Evolutionary conservation across 2,113 vertebrate species (phyloP), one percentile per base, ranked within the genome.

Genomic region (Eurypyga helias): DNA sequence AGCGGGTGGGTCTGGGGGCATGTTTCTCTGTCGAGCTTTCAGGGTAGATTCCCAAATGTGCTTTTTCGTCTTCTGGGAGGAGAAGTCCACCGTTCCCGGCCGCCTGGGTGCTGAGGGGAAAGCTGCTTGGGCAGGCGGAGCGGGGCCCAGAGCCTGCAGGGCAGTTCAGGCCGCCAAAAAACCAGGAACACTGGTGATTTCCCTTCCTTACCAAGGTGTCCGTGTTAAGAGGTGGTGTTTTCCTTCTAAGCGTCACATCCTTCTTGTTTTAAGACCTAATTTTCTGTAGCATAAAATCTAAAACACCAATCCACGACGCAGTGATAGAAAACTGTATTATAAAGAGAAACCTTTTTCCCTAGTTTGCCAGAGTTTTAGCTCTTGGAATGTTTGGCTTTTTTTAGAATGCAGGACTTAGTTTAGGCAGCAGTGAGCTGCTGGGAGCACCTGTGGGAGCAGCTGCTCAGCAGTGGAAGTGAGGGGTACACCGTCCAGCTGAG

Each of bases 1-100:
- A 2, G 2, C 0, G 0, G 9, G 7, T 0, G 6, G 1, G 4
- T 34, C 13, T 6, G 3, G 15, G 7, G 3, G 10, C 1, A 0
- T 0, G 0, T 48, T 17, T 31, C 3, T 1, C 0, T 4, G 0
- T 6, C 1, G 3, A 17, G 17, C 8, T 61, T 15, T 60, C 12
- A 10, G 2, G 0, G 1, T 2, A 9, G 8, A 3, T 43, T 31
- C 38, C 5, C 4, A 31, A 7, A 3, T 1, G 0, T 1, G 13
- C 0, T 0, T 24, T 29, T 52, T 1, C 0, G 3, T 19, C 5
- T 18, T 34, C 2, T 28, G 25, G 17, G 3, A 5, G 18, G 4
- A 46, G 28, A 20, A 19, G 28, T 6, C 1, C 0, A 1, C 21
- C 0, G 0, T 9, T 12, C 9, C 12, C 5, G 24, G 17, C 6